Percentiles rank a stretch among this genome's conserved stretches.
Conservation (phyloP, 2,888 invertebrate genomes). For the Ceratothoa steindachneri region DNA sequence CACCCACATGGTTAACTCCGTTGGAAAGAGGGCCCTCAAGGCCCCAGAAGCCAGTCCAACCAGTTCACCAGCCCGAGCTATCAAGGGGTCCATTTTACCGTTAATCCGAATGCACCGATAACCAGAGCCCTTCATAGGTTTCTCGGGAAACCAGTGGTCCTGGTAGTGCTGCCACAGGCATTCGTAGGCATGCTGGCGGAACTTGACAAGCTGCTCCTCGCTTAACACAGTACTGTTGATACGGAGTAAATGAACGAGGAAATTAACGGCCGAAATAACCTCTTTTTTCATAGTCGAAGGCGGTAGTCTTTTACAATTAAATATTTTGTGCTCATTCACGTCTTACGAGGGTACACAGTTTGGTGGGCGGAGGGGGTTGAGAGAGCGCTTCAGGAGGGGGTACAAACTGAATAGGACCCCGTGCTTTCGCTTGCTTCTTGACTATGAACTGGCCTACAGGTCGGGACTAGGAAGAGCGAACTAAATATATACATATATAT, state of each 20-base stretch:
- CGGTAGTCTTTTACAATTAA: slow-evolving; percentile 17
- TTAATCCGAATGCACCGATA: slow-evolving; percentile 69
- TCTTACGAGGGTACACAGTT: background rate
- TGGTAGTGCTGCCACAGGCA: slow-evolving; percentile 58
- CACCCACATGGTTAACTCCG: slow-evolving; percentile 72
- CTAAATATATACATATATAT: background rate
- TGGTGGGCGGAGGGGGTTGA: slow-evolving; percentile 13
- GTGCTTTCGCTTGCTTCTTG: background rate
- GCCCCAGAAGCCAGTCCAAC: slow-evolving; percentile 62
- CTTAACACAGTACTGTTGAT: slow-evolving; percentile 47
- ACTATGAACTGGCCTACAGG: slow-evolving; percentile 13
- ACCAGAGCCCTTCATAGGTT: slow-evolving; percentile 67
- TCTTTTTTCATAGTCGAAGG: slow-evolving; percentile 55
- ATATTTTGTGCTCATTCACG: slow-evolving; percentile 8
- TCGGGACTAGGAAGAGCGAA: slow-evolving; percentile 27
- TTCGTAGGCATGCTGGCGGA: slow-evolving; percentile 55
- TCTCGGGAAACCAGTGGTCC: slow-evolving; percentile 71
- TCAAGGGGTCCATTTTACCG: slow-evolving; percentile 66
- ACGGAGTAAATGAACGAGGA: slow-evolving; percentile 57
- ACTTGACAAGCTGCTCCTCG: slow-evolving; percentile 55
- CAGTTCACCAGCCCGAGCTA: slow-evolving; percentile 63
- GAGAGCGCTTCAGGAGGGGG: background rate
- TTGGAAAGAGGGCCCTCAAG: slow-evolving; percentile 61
- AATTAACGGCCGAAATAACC: slow-evolving; percentile 58
- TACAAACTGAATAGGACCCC: background rate